Conservation (phyloP, 2,113 vertebrate genomes). For the Grantiella picta region DNA sequence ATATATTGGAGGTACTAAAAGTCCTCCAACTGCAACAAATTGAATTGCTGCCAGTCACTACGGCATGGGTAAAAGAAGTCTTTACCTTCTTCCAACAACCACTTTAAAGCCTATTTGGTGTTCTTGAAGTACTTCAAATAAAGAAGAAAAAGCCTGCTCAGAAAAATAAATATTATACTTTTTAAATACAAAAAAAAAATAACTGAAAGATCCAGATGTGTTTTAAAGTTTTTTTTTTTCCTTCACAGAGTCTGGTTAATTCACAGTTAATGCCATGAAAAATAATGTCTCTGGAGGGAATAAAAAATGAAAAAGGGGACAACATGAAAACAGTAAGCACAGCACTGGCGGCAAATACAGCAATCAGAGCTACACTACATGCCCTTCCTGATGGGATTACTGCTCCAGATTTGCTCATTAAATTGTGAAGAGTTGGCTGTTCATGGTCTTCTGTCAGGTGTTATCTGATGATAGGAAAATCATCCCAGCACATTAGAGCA, state of each 20-base stretch:
- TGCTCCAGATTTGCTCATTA: conserved; percentile 30
- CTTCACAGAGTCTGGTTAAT: background rate
- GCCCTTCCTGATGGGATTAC: background rate
- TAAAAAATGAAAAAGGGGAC: background rate
- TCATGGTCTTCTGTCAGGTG: conserved; percentile 13
- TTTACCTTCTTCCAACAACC: background rate
- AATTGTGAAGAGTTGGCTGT: background rate
- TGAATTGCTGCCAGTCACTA: background rate
- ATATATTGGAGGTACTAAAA: background rate
- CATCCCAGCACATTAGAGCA: background rate
- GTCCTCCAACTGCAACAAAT: background rate
- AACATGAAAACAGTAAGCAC: background rate
- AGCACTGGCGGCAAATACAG: background rate
- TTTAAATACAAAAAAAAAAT: background rate
- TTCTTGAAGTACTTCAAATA: background rate
- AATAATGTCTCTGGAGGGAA: background rate
- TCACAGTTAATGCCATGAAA: background rate
- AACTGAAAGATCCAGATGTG: background rate
- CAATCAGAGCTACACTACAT: background rate
- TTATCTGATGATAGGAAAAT: background rate
- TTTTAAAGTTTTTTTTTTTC: conserved; percentile 9
- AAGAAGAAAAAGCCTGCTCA: background rate
- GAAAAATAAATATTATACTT: background rate
- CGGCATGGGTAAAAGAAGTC: background rate
- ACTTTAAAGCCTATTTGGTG: background rate